These are phyloP conservation scores for Drosophila mettleri DNA, from an alignment of 2,888 invertebrate genomes.

Conservation along the genomic window DNA sequence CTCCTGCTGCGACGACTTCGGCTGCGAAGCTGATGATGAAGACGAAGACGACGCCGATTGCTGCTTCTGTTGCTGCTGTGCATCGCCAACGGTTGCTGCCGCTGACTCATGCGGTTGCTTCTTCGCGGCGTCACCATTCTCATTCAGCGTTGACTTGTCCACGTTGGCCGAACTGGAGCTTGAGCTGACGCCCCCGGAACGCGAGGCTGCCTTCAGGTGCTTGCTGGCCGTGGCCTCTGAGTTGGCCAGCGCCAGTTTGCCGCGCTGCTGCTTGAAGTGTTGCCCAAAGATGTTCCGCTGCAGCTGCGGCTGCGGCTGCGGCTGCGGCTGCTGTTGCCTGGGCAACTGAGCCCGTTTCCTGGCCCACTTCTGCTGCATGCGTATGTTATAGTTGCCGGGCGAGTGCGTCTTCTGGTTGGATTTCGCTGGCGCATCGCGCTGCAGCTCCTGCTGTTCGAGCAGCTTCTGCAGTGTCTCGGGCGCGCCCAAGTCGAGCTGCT, in stretches of 20 bases:
- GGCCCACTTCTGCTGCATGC: constrained; percentile 82
- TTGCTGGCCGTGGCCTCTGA: constrained; percentile 81
- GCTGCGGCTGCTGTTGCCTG: constrained; percentile 59
- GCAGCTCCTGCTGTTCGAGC: constrained; percentile 77
- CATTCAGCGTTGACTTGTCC: constrained; percentile 42
- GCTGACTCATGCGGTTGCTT: constrained; percentile 21
- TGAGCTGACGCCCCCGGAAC: constrained; percentile 45
- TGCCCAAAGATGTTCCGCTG: constrained; percentile 79
- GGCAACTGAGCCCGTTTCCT: constrained; percentile 77
- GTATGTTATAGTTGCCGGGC: constrained; percentile 68
- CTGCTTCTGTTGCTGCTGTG: constrained; percentile 21
- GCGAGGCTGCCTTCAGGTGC: constrained; percentile 60
- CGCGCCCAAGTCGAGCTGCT: constrained; percentile 72
- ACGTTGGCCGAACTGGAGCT: constrained; percentile 23
- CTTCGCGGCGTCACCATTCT: constrained; percentile 18
- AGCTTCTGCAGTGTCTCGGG: constrained; percentile 79
- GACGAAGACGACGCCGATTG: constrained; percentile 14
- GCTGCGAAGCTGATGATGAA: neutral
- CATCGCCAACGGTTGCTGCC: constrained; percentile 20
- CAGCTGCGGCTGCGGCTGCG: constrained; percentile 57
- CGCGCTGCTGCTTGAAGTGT: constrained; percentile 74
- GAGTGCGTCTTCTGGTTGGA: constrained; percentile 50
- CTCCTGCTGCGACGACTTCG: constrained; percentile 45
- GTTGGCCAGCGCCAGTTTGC: constrained; percentile 72
- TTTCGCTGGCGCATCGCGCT: constrained; percentile 48